These are phyloP conservation scores for Thaleichthys pacificus DNA, from an alignment of 2,797 vertebrate species.

Conservation along the genomic window DNA sequence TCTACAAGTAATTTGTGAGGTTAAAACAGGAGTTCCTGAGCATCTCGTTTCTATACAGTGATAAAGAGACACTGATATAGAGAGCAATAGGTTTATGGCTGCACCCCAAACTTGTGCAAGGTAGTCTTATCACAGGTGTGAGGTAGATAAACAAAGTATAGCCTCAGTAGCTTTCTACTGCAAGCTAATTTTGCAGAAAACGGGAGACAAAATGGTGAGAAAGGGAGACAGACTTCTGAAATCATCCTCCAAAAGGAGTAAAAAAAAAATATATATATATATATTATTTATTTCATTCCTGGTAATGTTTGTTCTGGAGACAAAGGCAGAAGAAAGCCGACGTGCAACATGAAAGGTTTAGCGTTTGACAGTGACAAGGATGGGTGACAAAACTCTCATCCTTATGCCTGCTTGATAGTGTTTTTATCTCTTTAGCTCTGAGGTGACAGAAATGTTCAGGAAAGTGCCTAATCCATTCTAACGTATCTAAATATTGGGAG, in stretches of 20 bases:
- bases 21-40: neutral
- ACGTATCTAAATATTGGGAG: neutral
- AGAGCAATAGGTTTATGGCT: neutral
- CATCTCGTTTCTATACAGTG: neutral
- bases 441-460: neutral
- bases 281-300: neutral
- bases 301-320: neutral
- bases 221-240: neutral
- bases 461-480: neutral
- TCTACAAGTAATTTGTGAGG: neutral
- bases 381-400: slow-evolving; percentile 5
- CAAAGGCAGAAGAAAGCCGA: slow-evolving; percentile 8
- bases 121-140: slow-evolving; percentile 13
- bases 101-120: slow-evolving; percentile 11
- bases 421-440: neutral
- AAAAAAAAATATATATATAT: neutral
- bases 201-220: neutral
- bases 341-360: slow-evolving; percentile 14
- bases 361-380: neutral
- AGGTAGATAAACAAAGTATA: slow-evolving; percentile 37
- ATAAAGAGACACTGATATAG: neutral
- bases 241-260: neutral
- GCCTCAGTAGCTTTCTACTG: slow-evolving; percentile 8
- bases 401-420: neutral
- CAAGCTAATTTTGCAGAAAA: slow-evolving; percentile 34